phyloP scores from a whole-genome alignment of 2,797 vertebrate species.

The Sarcoramphus papa region DNA sequence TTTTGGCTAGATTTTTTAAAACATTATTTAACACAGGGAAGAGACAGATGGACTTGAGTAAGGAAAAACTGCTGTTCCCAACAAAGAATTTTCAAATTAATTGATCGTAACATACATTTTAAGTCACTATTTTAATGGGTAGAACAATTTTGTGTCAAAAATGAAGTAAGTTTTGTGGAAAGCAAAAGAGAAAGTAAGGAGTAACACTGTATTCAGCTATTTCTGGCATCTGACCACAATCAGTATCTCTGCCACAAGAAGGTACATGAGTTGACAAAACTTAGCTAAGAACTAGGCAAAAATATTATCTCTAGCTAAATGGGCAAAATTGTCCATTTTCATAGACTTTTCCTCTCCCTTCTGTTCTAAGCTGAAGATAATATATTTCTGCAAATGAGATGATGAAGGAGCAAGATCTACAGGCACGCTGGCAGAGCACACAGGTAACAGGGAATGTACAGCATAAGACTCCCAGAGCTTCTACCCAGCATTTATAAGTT shows the following conservation, averaged over 20 bases:
- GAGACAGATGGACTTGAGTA: background rate
- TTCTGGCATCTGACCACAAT: background rate
- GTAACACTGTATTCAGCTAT: background rate
- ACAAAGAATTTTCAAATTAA: background rate
- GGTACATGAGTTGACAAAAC: background rate
- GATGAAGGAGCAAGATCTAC: background rate
- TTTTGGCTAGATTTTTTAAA: background rate
- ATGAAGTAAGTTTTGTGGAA: background rate
- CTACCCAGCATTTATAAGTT: background rate
- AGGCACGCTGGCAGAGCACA: background rate
- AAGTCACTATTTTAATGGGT: background rate
- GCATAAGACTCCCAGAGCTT: background rate
- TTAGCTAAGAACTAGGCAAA: background rate
- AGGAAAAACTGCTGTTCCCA: background rate
- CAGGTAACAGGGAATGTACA: background rate
- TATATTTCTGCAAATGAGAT: background rate
- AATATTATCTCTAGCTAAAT: background rate
- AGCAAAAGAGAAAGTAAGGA: background rate
- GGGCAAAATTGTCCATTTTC: background rate
- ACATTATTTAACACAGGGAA: background rate
- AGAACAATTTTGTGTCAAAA: background rate
- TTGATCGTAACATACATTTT: background rate
- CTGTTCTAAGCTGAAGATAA: background rate
- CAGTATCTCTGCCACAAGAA: background rate
- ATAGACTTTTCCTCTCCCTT: background rate